Base-by-base conservation (phyloP, 2,888 invertebrate genomes). In the Parthenolecanium corni region DNA sequence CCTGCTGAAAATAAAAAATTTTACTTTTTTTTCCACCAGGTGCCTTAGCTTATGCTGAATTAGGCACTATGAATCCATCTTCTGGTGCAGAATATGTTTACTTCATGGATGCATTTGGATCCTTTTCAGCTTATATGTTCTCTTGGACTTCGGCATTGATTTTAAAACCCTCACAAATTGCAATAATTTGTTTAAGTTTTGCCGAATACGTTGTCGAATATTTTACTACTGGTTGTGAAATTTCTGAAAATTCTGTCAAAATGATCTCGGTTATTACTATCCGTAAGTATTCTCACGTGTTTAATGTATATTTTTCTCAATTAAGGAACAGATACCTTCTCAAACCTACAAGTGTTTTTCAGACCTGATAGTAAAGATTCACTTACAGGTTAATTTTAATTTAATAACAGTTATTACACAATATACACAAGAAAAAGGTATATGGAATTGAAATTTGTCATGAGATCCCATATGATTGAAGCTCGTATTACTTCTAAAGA, bases 81-180 rank as follows among this genome's bases (percentile, higher is more conserved):
- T 91, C 91, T 67, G 93, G 93, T 68, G 93, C 91, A 67, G 93
- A 94, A 76, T 93, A 93, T 80, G 91, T 91, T 69, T 93, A 94
- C 76, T 91, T 92, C 76, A 89, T 91, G 87, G 91, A 91, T 75
- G 92, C 92, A 64, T 92, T 91, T 75, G 93, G 93, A 68, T 86
- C 89, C 70, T 83, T 89, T 66, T 89, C 91, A 67, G 92, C 91
- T 69, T 93, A 92, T 76, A 79, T 93, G 68, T 92, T 91, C 77
- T 89, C 90, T 72, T 92, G 92, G 92, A 89, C 89, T 73, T 91
- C 90, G 72, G 91, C 91, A 66, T 79, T 92, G 75, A 88, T 93
- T 70, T 79, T 92, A 72, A 93, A 92, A 76, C 92, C 93, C 67
- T 89, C 91, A 57, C 90, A 92, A 77, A 86, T 92, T 86, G 90